These are phyloP conservation scores for Malachius bipustulatus DNA, from an alignment of 2,888 invertebrate genomes.

Conservation along the genomic window DNA sequence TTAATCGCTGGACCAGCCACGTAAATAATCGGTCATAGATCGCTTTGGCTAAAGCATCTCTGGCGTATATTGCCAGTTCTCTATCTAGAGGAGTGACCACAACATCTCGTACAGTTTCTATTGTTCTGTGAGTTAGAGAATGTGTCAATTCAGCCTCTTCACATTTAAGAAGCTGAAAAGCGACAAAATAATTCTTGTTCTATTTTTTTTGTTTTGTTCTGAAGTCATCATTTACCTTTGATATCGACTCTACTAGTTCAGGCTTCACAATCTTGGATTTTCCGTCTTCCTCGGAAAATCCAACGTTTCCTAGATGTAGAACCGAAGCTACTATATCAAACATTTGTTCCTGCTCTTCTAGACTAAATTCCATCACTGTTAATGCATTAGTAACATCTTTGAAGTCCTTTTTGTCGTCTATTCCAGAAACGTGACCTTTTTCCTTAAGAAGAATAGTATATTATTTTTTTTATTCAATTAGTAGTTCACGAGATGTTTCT, in stretches of 20 bases:
- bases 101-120: slow-evolving; percentile 73
- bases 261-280: slow-evolving; percentile 54
- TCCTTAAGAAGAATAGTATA: slow-evolving; percentile 30
- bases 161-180: slow-evolving; percentile 60
- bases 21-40: slow-evolving; percentile 83
- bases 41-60: slow-evolving; percentile 85
- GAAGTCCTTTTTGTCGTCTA: slow-evolving; percentile 58
- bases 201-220: neutral
- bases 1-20: slow-evolving; percentile 76
- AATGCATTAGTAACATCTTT: slow-evolving; percentile 59
- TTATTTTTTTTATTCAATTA: no score
- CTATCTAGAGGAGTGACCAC: slow-evolving; percentile 69
- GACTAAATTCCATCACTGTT: slow-evolving; percentile 62
- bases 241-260: slow-evolving; percentile 51
- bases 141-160: slow-evolving; percentile 50
- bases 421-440: slow-evolving; percentile 36
- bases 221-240: slow-evolving; percentile 44
- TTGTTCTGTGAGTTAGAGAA: slow-evolving; percentile 73
- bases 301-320: slow-evolving; percentile 77
- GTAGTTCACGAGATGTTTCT: no score
- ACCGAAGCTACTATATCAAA: slow-evolving; percentile 75
- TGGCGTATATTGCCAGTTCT: slow-evolving; percentile 73
- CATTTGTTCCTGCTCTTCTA: slow-evolving; percentile 60
- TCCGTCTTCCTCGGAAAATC: slow-evolving; percentile 63
- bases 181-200: neutral